These are phyloP conservation scores for Siphamia tubifer DNA, from an alignment of 2,113 vertebrate genomes.

Conservation along the genomic window DNA sequence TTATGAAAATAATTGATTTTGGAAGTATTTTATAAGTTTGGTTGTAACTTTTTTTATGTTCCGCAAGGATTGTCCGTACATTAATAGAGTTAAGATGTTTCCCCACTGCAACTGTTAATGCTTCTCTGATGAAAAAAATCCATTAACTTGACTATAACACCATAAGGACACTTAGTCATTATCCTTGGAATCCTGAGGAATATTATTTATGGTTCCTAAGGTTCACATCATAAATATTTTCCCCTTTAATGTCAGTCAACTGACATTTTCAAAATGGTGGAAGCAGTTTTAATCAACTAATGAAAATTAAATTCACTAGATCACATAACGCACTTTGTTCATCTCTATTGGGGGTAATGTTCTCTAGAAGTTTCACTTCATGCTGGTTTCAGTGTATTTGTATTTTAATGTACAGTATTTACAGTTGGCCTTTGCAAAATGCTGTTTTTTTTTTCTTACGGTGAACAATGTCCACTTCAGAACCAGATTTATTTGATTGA, in stretches of 20 bases:
- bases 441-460: constrained; percentile 3
- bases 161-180: constrained; percentile 3
- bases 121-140: constrained; percentile 20
- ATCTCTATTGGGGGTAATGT: background rate
- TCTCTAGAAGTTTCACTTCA: constrained; percentile 33
- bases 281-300: constrained; percentile 24
- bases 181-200: no score
- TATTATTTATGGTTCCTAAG: no score
- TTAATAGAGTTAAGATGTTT: constrained; percentile 18
- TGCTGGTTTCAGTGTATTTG: background rate
- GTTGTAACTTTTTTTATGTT: constrained; percentile 11
- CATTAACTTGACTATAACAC: constrained; percentile 24
- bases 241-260: constrained; percentile 19
- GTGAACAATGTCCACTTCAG: background rate
- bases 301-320: constrained; percentile 31
- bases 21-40: constrained; percentile 46
- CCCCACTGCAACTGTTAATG: background rate
- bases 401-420: constrained; percentile 12
- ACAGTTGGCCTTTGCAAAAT: constrained; percentile 2
- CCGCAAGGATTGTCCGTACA: constrained; percentile 37
- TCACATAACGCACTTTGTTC: constrained; percentile 2
- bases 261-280: background rate
- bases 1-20: constrained; percentile 51
- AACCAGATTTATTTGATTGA: background rate
- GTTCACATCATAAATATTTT: constrained; percentile 47